A percentile compares a stretch with the other conserved stretches of the same genome.
phyloP scores from a whole-genome alignment of 2,797 vertebrate species.

The Kryptolebias ocellatus region DNA sequence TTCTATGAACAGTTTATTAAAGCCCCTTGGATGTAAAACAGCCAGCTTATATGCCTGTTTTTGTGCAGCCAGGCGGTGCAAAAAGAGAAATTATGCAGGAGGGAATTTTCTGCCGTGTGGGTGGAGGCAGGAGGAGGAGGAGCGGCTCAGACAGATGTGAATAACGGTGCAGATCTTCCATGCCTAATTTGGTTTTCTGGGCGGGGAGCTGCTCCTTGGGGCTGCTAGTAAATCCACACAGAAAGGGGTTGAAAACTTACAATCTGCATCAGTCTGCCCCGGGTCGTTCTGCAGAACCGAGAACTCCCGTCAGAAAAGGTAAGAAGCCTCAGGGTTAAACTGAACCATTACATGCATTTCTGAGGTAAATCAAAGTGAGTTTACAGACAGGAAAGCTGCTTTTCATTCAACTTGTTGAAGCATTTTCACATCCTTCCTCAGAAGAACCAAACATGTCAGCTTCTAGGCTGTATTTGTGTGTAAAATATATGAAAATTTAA shows the following conservation, averaged over 20 bases:
- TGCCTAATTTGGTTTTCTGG: slow-evolving; percentile 76
- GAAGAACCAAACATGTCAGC: neutral
- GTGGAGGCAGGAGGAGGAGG: neutral
- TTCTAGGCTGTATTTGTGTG: neutral
- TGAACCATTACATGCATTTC: neutral
- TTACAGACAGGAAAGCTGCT: neutral
- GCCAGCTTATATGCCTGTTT: neutral
- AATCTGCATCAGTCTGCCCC: slow-evolving; percentile 19
- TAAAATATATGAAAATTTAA: neutral
- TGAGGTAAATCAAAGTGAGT: neutral
- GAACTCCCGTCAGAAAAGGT: slow-evolving; percentile 27
- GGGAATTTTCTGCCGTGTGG: neutral
- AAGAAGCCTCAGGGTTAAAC: slow-evolving; percentile 3
- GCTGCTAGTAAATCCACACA: slow-evolving; percentile 35
- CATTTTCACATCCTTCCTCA: neutral
- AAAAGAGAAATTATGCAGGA: neutral
- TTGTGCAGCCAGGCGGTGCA: neutral
- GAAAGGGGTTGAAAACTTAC: slow-evolving; percentile 22
- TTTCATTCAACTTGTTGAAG: slow-evolving; percentile 42
- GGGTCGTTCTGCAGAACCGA: slow-evolving; percentile 36
- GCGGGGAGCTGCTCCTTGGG: slow-evolving; percentile 52
- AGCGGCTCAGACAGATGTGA: slow-evolving; percentile 54
- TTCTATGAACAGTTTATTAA: too few species aligned
- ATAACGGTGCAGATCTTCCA: slow-evolving; percentile 65
- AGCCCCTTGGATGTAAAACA: neutral